Evolutionary conservation across 2,797 vertebrate species (phyloP), one percentile per base, ranked within the genome.

Genomic region (Calcarius lapponicus): DNA sequence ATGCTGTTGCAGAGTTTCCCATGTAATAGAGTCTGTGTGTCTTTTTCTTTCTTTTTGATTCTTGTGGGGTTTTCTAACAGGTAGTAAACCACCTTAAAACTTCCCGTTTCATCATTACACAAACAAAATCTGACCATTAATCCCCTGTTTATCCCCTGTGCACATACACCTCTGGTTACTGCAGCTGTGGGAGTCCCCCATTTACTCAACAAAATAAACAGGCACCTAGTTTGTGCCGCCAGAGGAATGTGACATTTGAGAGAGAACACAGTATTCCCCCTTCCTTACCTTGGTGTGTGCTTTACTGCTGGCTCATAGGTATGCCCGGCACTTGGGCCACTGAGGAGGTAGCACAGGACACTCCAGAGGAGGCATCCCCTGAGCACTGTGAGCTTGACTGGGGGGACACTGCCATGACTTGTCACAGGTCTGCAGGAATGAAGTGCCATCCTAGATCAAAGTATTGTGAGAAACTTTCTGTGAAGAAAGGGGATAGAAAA

Each of bases 351-450:
- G 13, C 0, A 0, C 28, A 47, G 85, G 79, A 22, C 34, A 48
- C 43, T 65, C 4, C 3, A 43, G 57, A 34, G 19, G 29, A n/a
- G 42, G 57, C n/a, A 53, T 75, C 29, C n/a, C 71, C 1, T 0
- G 40, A 73, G 31, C 24, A 5, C 20, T 0, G 0, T 6, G 32
- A 58, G n/a, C 51, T 61, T 6, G 1, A 25, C 43, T 20, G 1
- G 0, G 38, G 14, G 10, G 40, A 70, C 40, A 17, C 36, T 62
- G 74, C 60, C 21, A 11, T 28, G 42, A 31, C 47, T 31, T 18
- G 14, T 20, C 19, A 53, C 42, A 75, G 50, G 47, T 57, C 50
- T 79, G 51, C 13, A 58, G 61, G 34, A 72, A 22, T 34, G 43
- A 89, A 47, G 25, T 10, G 28, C 75, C 94, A 86, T 38, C 54